These are phyloP conservation scores for Glaucidium brasilianum DNA, from an alignment of 2,113 vertebrate species.

Conservation along the genomic window DNA sequence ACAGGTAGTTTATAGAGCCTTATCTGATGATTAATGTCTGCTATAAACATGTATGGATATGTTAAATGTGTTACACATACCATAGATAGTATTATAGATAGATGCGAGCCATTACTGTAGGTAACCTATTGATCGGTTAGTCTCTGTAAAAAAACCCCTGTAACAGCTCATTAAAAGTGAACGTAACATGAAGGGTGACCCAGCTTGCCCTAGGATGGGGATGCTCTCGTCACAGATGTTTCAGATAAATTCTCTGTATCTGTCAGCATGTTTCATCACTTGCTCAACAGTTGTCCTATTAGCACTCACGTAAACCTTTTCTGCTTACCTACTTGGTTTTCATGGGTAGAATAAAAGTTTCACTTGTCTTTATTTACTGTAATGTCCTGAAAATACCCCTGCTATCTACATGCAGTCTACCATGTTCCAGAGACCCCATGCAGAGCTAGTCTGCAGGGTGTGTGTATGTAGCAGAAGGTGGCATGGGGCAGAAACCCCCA, in stretches of 20 bases:
- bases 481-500: not conserved
- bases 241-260: not conserved
- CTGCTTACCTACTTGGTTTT: not conserved
- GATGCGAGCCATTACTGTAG: not conserved
- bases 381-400: not conserved
- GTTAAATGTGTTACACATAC: not conserved
- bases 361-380: not conserved
- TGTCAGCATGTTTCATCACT: not conserved
- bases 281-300: not conserved
- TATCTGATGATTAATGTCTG: not conserved
- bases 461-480: not conserved
- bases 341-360: not conserved
- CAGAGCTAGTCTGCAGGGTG: not conserved
- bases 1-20: not conserved
- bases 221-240: not conserved
- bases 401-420: accelerated
- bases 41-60: not conserved
- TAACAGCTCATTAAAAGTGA: not conserved
- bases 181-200: not conserved
- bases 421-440: not conserved
- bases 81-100: not conserved
- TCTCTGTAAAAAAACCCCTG: not conserved
- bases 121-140: not conserved
- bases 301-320: not conserved
- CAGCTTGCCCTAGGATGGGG: not conserved